Conservation (phyloP, 2,888 invertebrate genomes). For the Ochlodes sylvanus region DNA sequence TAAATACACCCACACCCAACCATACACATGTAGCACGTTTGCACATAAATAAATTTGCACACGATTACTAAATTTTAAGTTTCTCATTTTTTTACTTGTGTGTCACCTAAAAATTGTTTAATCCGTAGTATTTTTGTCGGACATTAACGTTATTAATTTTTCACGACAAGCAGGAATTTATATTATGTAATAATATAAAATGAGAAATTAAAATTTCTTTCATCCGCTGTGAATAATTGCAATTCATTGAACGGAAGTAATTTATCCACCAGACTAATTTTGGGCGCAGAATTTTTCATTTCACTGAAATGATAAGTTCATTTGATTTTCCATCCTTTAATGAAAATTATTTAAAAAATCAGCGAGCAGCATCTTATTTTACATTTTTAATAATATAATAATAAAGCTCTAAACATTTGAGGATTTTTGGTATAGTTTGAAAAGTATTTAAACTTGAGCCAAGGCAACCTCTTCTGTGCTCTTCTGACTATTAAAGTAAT, state of each 20-base stretch:
- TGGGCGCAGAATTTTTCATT: not conserved
- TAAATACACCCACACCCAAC: no score
- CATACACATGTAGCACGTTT: no score
- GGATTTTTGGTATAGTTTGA: no score
- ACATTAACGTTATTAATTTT: not conserved
- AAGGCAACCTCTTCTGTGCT: no score
- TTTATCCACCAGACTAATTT: constrained; percentile 2
- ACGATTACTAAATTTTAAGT: no score
- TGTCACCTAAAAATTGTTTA: no score
- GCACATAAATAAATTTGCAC: no score
- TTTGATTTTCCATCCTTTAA: not conserved
- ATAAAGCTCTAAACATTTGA: no score
- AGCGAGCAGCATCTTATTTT: not conserved
- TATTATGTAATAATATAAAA: not conserved
- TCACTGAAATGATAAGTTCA: not conserved
- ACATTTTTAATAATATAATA: not conserved
- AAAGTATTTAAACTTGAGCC: no score
- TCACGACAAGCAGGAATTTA: not conserved
- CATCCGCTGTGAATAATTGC: not conserved
- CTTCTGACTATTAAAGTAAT: no score
- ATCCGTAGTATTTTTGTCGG: no score
- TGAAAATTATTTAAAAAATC: not conserved
- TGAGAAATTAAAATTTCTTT: not conserved
- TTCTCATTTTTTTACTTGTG: no score
- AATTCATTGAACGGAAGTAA: not conserved